Conservation (phyloP, 2,797 vertebrate genomes). For the Diplodus puntazzo region DNA sequence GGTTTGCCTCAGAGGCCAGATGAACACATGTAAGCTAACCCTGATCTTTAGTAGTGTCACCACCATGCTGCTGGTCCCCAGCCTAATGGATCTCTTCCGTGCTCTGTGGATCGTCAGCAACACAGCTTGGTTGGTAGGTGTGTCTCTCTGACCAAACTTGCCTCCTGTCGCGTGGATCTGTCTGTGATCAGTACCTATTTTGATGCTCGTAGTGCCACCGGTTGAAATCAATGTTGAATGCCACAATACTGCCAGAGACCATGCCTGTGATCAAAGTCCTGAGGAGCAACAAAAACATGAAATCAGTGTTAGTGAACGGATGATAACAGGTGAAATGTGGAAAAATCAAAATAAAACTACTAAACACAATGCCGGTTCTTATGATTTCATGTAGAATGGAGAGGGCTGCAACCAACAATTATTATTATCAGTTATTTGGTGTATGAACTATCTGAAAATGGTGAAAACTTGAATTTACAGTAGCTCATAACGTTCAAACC, state of each 20-base stretch:
- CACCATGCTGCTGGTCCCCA: constrained; percentile 15
- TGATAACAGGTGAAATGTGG: background rate
- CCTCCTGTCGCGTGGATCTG: background rate
- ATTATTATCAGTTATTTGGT: too few relatives aligned
- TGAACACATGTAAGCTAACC: constrained; percentile 27
- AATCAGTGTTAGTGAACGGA: background rate
- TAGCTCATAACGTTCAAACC: too few relatives aligned
- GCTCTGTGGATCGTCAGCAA: constrained; percentile 32
- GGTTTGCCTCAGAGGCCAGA: constrained; percentile 28
- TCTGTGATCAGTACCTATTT: constrained; percentile 91
- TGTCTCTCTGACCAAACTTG: constrained; percentile 7
- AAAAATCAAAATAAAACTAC: background rate
- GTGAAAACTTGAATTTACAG: too few relatives aligned
- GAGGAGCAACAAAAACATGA: constrained; percentile 51
- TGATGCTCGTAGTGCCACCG: constrained; percentile 99
- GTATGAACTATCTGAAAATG: too few relatives aligned
- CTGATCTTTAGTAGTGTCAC: constrained; percentile 23
- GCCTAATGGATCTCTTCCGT: constrained; percentile 4
- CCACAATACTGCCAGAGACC: constrained; percentile 98
- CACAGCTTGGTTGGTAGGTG: constrained; percentile 2
- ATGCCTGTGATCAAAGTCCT: constrained; percentile 99
- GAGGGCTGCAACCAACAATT: too few relatives aligned
- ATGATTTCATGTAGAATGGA: background rate
- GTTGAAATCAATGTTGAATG: constrained; percentile 99
- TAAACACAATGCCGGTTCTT: background rate